Base-by-base conservation (phyloP, 1,140 invertebrate species). In the Adoxophyes honmai region DNA sequence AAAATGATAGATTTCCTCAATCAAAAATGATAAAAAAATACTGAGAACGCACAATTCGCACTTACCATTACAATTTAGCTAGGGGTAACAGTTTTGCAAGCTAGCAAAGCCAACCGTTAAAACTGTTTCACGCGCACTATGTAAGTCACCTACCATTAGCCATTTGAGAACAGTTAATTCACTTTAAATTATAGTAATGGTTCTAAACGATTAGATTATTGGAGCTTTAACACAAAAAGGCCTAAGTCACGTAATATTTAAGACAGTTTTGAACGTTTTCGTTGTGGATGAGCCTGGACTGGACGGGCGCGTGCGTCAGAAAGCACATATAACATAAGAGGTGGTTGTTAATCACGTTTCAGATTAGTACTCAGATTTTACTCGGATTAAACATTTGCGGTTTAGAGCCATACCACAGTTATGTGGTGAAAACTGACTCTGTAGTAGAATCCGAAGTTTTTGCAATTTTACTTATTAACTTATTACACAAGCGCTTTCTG, bases 161-260 rank as follows among this genome's bases (percentile, higher is more conserved):
- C 18, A 21, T 21, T 48, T 48, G 9, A 48, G 42, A 48, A 48
- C 42, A 18, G 42, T 14, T 33, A 33, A 48, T 48, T 28, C 42
- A 21, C 42, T 48, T 28, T 48, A 48, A 48, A 48, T 48, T 48
- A 18, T 48, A 48, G 42, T 18, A 48, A 48, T 48, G 42, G 42
- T 10, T 48, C 18, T 48, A 48, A 48, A 48, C 18, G 42, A 48
- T 48, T 11, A 48, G 42, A 48, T 48, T 48, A 48, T n/a, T 13
- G 42, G 14, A 5, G 16, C 11, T 7, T 18, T 9, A 18, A 21
- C 3, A 44, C n/a, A 10, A 21, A 44, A 44, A 16, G 16, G 10
- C n/a, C 16, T 28, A 48, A 11, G 18, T 28, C 0, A n/a, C 42
- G 6, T 13, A 14, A 33, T 28, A 18, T 28, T 4, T 11, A 5